Evolutionary conservation across 1,140 invertebrate genomes (phyloP).

Genomic region (Odontomachus brunneus): DNA sequence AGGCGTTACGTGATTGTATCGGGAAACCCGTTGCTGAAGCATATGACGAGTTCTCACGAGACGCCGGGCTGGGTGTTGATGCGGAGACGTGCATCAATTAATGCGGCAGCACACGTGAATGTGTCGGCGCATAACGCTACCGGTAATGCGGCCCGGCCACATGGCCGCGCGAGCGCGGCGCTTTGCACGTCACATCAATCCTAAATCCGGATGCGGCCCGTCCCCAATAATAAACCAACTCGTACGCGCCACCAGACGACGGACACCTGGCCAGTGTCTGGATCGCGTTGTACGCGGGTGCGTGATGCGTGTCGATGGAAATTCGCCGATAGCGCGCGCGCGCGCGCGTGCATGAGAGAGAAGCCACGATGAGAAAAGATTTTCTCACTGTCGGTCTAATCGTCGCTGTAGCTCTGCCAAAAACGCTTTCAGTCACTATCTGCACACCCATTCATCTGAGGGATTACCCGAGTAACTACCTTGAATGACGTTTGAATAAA

Average conservation of each 20-base stretch:
- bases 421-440: too few relatives aligned
- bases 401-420: background rate
- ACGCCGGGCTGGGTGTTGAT: slow-evolving; percentile 78
- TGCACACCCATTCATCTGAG: background rate
- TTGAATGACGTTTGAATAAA: background rate
- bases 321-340: background rate
- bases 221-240: slow-evolving; percentile 49
- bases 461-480: background rate
- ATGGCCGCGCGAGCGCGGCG: slow-evolving; percentile 70
- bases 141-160: slow-evolving; percentile 79
- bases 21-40: slow-evolving; percentile 62
- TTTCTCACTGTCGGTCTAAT: background rate
- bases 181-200: slow-evolving; percentile 78
- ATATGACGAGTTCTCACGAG: slow-evolving; percentile 82
- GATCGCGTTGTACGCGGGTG: background rate
- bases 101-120: slow-evolving; percentile 82
- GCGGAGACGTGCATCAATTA: slow-evolving; percentile 82
- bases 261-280: background rate
- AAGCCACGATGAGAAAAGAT: background rate
- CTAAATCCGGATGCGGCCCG: slow-evolving; percentile 72
- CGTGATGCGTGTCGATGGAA: slow-evolving; percentile 18
- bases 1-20: slow-evolving; percentile 70
- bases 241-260: background rate
- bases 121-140: slow-evolving; percentile 80
- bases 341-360: background rate